Base-by-base conservation (phyloP, 2,797 vertebrate species). In the Molossus alvarezi region DNA sequence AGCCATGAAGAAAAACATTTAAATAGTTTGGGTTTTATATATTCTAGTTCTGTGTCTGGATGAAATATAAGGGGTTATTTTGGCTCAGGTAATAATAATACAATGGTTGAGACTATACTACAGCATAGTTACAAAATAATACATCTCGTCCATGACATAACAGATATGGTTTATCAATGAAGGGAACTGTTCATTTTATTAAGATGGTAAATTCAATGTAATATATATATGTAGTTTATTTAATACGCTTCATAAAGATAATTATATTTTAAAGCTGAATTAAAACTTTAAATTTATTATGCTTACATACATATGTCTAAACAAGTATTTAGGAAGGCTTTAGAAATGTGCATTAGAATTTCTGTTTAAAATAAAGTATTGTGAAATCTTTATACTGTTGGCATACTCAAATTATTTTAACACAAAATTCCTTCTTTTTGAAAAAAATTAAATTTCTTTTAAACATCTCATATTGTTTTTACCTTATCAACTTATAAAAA, bases 321-420 rank as follows among this genome's bases (percentile, higher is more conserved):
- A 87, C 29, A 91, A 83, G 41, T 67, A 71, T 81, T 87, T 87
- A 65, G 45, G 21, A 71, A 77, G 55, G 12, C 80, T 86, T 95
- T 72, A 73, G 65, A 48, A 51, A 84, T 82, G 17, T 29, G n/a
- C 23, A 76, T 48, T 77, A 83, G n/a, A 25, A 6, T 20, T 79
- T 85, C 64, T 85, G 64, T 20, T 69, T n/a, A 84, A 94, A 51
- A 33, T 65, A 53, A 60, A 82, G 45, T 75, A 33, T 25, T 48
- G n/a, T 45, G 45, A 33, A 53, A 93, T 88, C 45, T 62, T 21
- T 83, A 60, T 69, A 71, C 1, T 57, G 69, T 53, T 71, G 51
- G 65, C 55, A 73, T 33, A 65, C 9, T 37, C 53, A 8, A 88
- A 82, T 45, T 53, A 69, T 87, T 95, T 91, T 75, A 75, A 87